Conservation (phyloP, 2,888 invertebrate genomes). For the Apodemia hepburni region DNA sequence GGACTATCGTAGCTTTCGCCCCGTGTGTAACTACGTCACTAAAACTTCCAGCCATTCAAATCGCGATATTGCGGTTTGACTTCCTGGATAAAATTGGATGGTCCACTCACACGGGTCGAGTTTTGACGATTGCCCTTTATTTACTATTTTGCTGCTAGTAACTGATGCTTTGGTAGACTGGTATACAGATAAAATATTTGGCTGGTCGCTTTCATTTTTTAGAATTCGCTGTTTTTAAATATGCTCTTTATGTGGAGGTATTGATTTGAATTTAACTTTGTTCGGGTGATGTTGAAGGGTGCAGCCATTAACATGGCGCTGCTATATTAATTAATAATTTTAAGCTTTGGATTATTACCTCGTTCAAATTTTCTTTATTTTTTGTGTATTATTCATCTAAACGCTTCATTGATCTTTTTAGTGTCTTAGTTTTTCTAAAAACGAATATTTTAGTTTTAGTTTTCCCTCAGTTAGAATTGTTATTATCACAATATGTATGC, state of each 20-base stretch:
- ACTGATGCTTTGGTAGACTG: conserved; percentile 43
- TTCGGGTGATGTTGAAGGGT: conserved; percentile 36
- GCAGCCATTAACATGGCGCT: conserved; percentile 42
- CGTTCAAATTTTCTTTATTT: conserved; percentile 36
- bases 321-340: background rate
- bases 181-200: conserved; percentile 51
- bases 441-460: too few relatives aligned
- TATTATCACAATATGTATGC: too few relatives aligned
- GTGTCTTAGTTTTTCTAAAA: background rate
- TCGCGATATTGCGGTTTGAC: conserved; percentile 29
- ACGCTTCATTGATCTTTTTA: background rate
- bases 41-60: conserved; percentile 36
- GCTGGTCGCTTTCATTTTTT: conserved; percentile 65
- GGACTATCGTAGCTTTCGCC: conserved; percentile 35
- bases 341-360: conserved; percentile 46
- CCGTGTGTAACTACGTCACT: conserved; percentile 38
- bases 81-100: conserved; percentile 21
- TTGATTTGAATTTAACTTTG: conserved; percentile 35
- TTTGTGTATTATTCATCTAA: background rate
- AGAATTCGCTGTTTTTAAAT: conserved; percentile 65
- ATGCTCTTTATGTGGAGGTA: conserved; percentile 50
- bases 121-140: conserved; percentile 36
- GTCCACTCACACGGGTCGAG: conserved; percentile 41
- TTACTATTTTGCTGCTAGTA: conserved; percentile 61
- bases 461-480: too few relatives aligned